Conservation (phyloP, 1,140 invertebrate genomes). For the Atta colombica region DNA sequence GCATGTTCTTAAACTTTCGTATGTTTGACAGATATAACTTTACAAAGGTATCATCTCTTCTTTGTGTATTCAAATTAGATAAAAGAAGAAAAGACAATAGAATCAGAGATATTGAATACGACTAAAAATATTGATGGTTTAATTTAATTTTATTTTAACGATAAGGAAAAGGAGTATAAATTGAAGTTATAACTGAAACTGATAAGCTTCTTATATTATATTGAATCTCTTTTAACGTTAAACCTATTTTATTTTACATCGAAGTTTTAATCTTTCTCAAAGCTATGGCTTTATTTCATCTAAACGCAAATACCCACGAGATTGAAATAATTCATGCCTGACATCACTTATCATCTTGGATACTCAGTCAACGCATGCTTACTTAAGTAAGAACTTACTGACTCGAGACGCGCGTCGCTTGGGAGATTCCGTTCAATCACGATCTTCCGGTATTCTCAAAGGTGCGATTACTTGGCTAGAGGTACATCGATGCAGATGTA, state of each 20-base stretch:
- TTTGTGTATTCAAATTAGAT: background rate
- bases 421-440: conserved; percentile 74
- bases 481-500: conserved; percentile 76
- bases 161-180: background rate
- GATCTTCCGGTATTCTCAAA: conserved; percentile 73
- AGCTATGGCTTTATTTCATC: conserved; percentile 19
- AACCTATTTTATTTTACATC: conserved; percentile 28
- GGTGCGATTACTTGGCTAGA: conserved; percentile 77
- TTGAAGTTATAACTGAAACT: background rate
- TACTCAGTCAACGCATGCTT: background rate
- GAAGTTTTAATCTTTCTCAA: conserved; percentile 38
- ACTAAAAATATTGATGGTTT: conserved; percentile 1
- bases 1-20: background rate
- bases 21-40: conserved; percentile 10
- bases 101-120: background rate
- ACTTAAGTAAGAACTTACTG: conserved; percentile 51
- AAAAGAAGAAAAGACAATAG: background rate
- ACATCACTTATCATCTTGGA: conserved; percentile 30
- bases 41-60: background rate
- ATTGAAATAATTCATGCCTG: conserved; percentile 13
- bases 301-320: conserved; percentile 34
- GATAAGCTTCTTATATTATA: background rate
- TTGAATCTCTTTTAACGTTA: background rate
- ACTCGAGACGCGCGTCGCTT: conserved; percentile 42
- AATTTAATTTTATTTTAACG: conserved; percentile 1